phyloP scores from a whole-genome alignment of 2,797 vertebrate species.

The Babyrousa celebensis region DNA sequence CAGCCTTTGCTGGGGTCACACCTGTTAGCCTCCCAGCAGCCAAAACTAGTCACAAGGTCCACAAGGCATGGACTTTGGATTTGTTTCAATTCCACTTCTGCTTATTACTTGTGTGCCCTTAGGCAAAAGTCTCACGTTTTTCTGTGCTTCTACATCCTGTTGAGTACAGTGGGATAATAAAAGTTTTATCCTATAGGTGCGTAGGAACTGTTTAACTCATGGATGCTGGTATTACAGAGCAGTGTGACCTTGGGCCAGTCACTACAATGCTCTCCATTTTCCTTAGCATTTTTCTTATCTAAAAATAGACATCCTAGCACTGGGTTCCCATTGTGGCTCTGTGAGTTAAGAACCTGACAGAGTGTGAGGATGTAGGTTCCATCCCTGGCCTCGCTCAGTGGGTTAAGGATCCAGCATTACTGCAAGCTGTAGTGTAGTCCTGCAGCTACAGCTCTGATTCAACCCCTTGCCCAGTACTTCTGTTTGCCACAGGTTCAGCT shows the following conservation, averaged over 20 bases:
- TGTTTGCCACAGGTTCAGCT: too few relatives aligned
- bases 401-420: too few relatives aligned
- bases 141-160: neutral
- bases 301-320: neutral
- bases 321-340: too few relatives aligned
- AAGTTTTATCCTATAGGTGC: neutral
- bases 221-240: neutral
- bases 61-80: neutral
- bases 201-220: neutral
- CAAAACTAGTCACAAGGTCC: neutral
- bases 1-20: neutral
- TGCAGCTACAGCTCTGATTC: too few relatives aligned
- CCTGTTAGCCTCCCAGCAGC: neutral
- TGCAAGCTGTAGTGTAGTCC: too few relatives aligned
- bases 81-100: neutral
- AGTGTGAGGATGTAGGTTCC: too few relatives aligned
- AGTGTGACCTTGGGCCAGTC: neutral
- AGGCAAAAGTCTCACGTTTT: neutral
- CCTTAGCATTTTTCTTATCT: neutral
- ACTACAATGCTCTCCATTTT: slow-evolving; percentile 11
- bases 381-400: too few relatives aligned
- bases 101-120: neutral
- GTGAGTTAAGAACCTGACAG: too few relatives aligned
- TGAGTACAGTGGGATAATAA: slow-evolving; percentile 12
- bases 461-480: too few relatives aligned